These are phyloP conservation scores for Accipiter virgatus DNA, from an alignment of 2,113 vertebrate species.

Conservation along the genomic window DNA sequence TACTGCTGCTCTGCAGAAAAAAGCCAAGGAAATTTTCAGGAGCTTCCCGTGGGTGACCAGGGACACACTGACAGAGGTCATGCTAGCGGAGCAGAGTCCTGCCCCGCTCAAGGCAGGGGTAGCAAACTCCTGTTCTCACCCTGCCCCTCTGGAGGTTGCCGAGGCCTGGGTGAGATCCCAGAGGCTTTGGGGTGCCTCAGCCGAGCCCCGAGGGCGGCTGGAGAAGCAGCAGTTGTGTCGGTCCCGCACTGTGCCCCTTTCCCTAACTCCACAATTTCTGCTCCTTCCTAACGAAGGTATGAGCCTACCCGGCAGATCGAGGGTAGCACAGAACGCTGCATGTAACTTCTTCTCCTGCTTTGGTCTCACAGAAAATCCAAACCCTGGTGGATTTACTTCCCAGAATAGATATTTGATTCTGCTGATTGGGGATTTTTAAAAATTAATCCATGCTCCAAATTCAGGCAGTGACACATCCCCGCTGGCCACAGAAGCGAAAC, in stretches of 20 bases:
- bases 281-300: neutral
- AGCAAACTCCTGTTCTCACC: neutral
- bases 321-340: accelerated
- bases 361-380: neutral
- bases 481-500: neutral
- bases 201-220: accelerated
- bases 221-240: neutral
- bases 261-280: neutral
- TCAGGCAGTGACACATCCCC: neutral
- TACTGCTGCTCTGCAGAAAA: neutral
- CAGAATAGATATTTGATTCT: neutral
- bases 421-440: neutral
- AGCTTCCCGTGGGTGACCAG: neutral
- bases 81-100: neutral
- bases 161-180: neutral
- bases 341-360: neutral
- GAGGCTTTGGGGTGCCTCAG: neutral
- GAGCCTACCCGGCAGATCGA: neutral
- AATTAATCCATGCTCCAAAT: neutral
- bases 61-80: accelerated
- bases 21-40: neutral
- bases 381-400: neutral
- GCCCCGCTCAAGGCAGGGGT: neutral
- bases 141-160: neutral
- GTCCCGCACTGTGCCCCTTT: accelerated